Conservation (phyloP, 1,140 invertebrate species). For the Leptonema lineaticorne region DNA sequence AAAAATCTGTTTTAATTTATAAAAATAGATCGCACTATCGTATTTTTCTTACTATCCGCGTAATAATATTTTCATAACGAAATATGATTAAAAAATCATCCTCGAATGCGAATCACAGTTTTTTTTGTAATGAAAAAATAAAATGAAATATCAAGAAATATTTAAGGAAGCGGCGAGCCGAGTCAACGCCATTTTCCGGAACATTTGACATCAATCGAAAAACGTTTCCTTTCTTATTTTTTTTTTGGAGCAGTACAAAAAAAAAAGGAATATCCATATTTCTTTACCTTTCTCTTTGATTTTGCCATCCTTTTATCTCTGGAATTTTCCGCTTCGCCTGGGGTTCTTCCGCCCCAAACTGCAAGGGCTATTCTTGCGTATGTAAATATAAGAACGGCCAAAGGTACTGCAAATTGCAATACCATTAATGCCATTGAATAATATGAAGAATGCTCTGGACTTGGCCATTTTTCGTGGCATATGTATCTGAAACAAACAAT, state of each 20-base stretch:
- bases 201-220: not conserved
- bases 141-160: too few species aligned
- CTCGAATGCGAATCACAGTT: too few species aligned
- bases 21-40: too few species aligned
- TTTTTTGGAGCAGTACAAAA: too few species aligned
- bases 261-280: not conserved
- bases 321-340: conserved; percentile 79
- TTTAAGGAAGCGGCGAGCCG: not conserved
- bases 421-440: conserved; percentile 78
- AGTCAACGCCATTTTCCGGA: not conserved
- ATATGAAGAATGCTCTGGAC: conserved; percentile 59
- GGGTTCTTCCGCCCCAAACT: conserved; percentile 81
- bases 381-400: conserved; percentile 79
- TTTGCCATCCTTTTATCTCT: conserved; percentile 79
- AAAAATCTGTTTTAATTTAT: too few species aligned
- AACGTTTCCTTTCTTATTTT: too few species aligned
- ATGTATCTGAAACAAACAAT: conserved; percentile 57
- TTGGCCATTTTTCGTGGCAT: conserved; percentile 67
- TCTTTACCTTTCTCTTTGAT: conserved; percentile 80
- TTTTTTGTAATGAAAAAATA: too few species aligned
- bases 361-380: conserved; percentile 82
- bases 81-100: too few species aligned
- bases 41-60: too few species aligned
- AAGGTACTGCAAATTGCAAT: conserved; percentile 83
- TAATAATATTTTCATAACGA: too few species aligned